Base-by-base conservation (phyloP, 2,888 invertebrate genomes). In the Chymomyza fuscimana region DNA sequence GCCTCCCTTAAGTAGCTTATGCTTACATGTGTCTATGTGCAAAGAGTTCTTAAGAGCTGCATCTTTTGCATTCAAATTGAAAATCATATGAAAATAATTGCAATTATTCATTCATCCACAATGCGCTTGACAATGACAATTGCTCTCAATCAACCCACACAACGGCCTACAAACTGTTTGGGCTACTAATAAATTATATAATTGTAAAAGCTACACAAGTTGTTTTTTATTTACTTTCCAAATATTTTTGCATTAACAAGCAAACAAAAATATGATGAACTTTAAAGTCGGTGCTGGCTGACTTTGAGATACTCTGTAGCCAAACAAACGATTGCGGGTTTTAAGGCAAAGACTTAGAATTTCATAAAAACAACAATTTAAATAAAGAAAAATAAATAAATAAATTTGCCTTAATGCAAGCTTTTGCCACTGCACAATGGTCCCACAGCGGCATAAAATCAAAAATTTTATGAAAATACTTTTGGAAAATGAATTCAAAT, bases 91-190 rank as follows among this genome's bases (percentile, higher is more conserved):
- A 12, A 46, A 46, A 12, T 46, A 12, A 46, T 46, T 46, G 40
- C 10, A 10, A 46, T 12, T 46, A 12, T 7, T 22, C 19, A 54
- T 22, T 16, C 65, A 22, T 50, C 40, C 10, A 16, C 36, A 54
- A 69, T 69, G 59, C 64, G 59, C 63, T 65, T 65, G 69, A 63
- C 61, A 63, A 70, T 76, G 61, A 50, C 52, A 36, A 25, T 66
- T 56, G 66, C 50, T 50, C 16, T 46, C 12, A 46, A 46, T 46
- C 40, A 46, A 7, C 40, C 40, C 40, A 46, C 40, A 46, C 12
- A 46, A 12, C 4, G 4, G 40, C 40, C 40, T 46, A 46, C 36
- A 36, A 36, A 7, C 36, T 5, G 32, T 32, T 32, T 32, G 32
- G 32, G 7, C 7, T 32, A 32, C 32, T 32, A 19, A 32, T 12